Evolutionary conservation across 2,888 invertebrate species (phyloP).

Genomic region (Smittia sp.): DNA sequence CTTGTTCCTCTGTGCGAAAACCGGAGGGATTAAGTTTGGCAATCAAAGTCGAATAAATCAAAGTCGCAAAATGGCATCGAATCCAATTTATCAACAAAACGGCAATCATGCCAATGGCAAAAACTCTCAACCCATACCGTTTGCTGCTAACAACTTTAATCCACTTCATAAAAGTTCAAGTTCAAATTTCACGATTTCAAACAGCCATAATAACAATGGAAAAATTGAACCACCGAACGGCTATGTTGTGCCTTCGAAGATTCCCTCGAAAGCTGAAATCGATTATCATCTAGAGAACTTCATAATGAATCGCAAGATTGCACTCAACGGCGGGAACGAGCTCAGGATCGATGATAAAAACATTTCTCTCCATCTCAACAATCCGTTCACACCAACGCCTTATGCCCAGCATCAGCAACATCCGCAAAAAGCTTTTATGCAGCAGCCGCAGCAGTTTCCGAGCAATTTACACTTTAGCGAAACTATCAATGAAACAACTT

Average conservation of each 20-base stretch:
- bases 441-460: constrained; percentile 39
- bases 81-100: constrained; percentile 40
- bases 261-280: constrained; percentile 39
- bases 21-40: background rate
- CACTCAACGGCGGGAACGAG: constrained; percentile 45
- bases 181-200: constrained; percentile 18
- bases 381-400: constrained; percentile 44
- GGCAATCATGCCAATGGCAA: constrained; percentile 22
- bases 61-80: constrained; percentile 35
- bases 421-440: constrained; percentile 36
- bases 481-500: constrained; percentile 44
- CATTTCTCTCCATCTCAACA: constrained; percentile 45
- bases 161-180: constrained; percentile 28
- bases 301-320: constrained; percentile 44
- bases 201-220: constrained; percentile 21
- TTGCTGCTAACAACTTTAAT: background rate
- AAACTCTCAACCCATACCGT: background rate
- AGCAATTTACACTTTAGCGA: constrained; percentile 26
- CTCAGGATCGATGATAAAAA: constrained; percentile 45
- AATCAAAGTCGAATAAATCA: background rate
- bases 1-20: constrained; percentile 14
- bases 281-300: constrained; percentile 42
- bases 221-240: constrained; percentile 41
- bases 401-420: constrained; percentile 39
- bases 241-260: constrained; percentile 41